Evolutionary conservation across 2,888 invertebrate species (phyloP), one percentile per base, ranked within the genome.

Genomic region (Nemapogon koenigi): DNA sequence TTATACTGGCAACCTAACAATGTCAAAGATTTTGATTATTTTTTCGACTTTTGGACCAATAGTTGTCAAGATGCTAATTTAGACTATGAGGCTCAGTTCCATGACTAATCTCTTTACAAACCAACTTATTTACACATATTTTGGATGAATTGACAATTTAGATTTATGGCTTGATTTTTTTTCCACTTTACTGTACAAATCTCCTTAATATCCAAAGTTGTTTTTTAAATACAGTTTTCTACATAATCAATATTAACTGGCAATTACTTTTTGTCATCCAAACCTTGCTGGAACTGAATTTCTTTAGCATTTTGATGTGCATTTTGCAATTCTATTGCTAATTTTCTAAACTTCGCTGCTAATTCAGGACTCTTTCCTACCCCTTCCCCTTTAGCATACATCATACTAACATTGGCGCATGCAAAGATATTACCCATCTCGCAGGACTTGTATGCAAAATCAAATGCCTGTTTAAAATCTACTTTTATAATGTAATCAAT

Each of bases 371-470:
- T 86, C 57, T 90, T 86, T 37, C 85, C 85, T 0, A 87, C 88
- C 2, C 95, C 95, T 45, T 95, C 91, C 10, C 94, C 94, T 57
- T 84, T 85, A 19, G 82, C 81, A 59, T 91, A 91, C 90, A 94
- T 94, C 62, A 90, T 85, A 55, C 94, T 89, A 1, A 96, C 76
- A 72, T 97, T 97, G 0, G 89, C 89, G 73, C 98, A 98, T 0
- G 92, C 91, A 55, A 88, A 90, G 59, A 93, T 85, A 56, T 94
- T 90, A 1, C 89, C 90, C 1, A 88, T 66, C 43, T 94, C 89
- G 61, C 97, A 98, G 0, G 89, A 91, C 61, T 86, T 88, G 40
- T 82, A 67, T 0, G 92, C 88, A 53, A 84, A 89, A 25, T 85
- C 72, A 59, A 92, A 91, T 0, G 95, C 94, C 63, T 90, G 88